Conservation (phyloP, 2,797 vertebrate genomes). For the Yasuhikotakia modesta region DNA sequence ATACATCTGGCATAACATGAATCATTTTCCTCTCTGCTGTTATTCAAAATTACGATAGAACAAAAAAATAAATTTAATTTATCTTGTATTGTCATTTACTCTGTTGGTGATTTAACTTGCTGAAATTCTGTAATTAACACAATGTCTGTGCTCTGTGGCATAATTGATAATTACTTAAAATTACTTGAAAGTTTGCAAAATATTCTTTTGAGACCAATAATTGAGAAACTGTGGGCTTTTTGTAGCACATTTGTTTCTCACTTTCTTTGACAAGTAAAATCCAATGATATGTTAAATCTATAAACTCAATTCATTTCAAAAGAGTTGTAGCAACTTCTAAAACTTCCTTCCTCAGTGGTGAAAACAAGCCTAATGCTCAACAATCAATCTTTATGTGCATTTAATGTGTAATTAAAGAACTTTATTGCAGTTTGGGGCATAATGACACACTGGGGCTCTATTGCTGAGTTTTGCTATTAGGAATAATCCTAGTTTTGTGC, state of each 20-base stretch:
- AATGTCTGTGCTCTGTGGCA: background rate
- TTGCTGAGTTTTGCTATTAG: no score
- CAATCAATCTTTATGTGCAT: background rate
- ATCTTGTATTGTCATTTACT: constrained; percentile 8
- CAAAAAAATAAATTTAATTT: constrained; percentile 1
- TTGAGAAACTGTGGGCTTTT: no score
- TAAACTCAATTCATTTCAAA: no score
- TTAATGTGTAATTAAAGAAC: background rate
- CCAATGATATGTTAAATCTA: no score
- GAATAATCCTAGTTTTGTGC: no score
- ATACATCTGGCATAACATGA: background rate
- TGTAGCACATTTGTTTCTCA: no score
- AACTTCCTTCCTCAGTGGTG: background rate
- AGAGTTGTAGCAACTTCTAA: background rate
- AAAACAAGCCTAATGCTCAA: background rate
- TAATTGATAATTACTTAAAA: no score
- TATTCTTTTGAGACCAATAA: no score
- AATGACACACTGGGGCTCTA: no score
- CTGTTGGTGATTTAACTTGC: constrained; percentile 17
- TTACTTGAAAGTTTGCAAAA: background rate
- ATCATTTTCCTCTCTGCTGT: constrained; percentile 1
- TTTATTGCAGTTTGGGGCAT: background rate
- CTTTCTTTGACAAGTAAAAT: no score
- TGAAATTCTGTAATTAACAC: constrained; percentile 25
- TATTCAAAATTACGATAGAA: constrained; percentile 14